phyloP scores from a whole-genome alignment of 2,888 invertebrate genomes.

The Stomorhina lunata region DNA sequence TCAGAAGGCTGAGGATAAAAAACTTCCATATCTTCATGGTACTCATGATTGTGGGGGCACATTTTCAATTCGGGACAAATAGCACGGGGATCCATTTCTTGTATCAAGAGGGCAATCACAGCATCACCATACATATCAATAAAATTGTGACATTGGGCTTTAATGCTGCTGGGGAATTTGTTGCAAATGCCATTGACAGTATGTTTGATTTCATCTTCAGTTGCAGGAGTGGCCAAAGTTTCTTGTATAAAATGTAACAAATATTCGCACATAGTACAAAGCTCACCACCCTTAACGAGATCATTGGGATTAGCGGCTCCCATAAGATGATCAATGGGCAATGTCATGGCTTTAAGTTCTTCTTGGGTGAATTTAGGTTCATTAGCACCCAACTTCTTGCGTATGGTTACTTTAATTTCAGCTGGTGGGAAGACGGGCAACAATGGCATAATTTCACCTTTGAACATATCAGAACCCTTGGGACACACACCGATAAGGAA shows the following conservation, averaged over 20 bases:
- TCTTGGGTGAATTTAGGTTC: slow-evolving; percentile 76
- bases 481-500: slow-evolving; percentile 82
- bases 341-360: slow-evolving; percentile 78
- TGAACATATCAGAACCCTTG: slow-evolving; percentile 69
- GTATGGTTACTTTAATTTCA: slow-evolving; percentile 76
- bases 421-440: slow-evolving; percentile 81
- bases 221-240: slow-evolving; percentile 84
- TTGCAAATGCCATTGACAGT: slow-evolving; percentile 86
- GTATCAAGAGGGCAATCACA: slow-evolving; percentile 87
- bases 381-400: slow-evolving; percentile 74
- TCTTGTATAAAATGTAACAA: slow-evolving; percentile 89
- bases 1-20: slow-evolving; percentile 77
- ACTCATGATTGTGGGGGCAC: slow-evolving; percentile 82
- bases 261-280: slow-evolving; percentile 91
- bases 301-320: slow-evolving; percentile 76
- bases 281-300: slow-evolving; percentile 79
- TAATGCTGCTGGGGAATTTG: slow-evolving; percentile 83
- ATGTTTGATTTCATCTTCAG: slow-evolving; percentile 85
- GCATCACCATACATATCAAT: slow-evolving; percentile 89
- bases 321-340: slow-evolving; percentile 81
- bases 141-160: slow-evolving; percentile 86
- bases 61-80: slow-evolving; percentile 86
- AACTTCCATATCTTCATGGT: slow-evolving; percentile 81
- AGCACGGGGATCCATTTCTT: slow-evolving; percentile 80
- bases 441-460: slow-evolving; percentile 83